These are phyloP conservation scores for Nemopilema nomurai DNA, from an alignment of 30 jellyfish, hydroid and myxozoan genomes.

Conservation along the genomic window DNA sequence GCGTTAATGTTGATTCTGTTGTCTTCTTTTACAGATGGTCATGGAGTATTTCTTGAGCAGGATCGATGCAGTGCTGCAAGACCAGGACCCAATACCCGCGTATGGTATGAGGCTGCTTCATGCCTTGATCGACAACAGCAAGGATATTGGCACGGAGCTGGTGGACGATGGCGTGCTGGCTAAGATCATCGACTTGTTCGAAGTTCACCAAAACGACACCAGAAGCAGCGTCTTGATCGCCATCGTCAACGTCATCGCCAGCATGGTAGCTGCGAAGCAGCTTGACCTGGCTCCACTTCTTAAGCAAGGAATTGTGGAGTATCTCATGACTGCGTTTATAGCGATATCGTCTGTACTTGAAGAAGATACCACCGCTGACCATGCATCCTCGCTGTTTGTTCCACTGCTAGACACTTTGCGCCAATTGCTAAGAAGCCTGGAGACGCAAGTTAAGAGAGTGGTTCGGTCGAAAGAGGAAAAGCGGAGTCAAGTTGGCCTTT, in stretches of 20 bases:
- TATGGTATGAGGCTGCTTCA: slow-evolving; percentile 74
- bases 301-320: slow-evolving; percentile 71
- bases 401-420: slow-evolving; percentile 84
- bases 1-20: background rate
- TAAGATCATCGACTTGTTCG: slow-evolving; percentile 49
- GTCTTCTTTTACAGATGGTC: slow-evolving; percentile 42
- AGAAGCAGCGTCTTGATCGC: slow-evolving; percentile 63
- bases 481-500: background rate
- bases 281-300: slow-evolving; percentile 40
- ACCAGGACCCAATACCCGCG: slow-evolving; percentile 91
- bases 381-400: slow-evolving; percentile 52
- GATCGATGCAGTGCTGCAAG: slow-evolving; percentile 65
- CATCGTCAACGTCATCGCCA: slow-evolving; percentile 67
- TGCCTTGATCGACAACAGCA: slow-evolving; percentile 58
- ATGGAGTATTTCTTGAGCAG: slow-evolving; percentile 45
- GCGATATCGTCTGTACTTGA: slow-evolving; percentile 79
- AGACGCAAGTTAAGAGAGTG: slow-evolving; percentile 74
- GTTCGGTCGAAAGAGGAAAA: slow-evolving; percentile 67
- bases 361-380: slow-evolving; percentile 55
- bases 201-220: slow-evolving; percentile 63
- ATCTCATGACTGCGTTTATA: slow-evolving; percentile 78
- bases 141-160: slow-evolving; percentile 18
- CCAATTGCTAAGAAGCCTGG: slow-evolving; percentile 63
- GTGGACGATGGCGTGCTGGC: slow-evolving; percentile 46
- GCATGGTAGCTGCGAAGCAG: slow-evolving; percentile 43